These are phyloP conservation scores for Borostomias antarcticus DNA, from an alignment of 2,797 vertebrate genomes.

Conservation along the genomic window DNA sequence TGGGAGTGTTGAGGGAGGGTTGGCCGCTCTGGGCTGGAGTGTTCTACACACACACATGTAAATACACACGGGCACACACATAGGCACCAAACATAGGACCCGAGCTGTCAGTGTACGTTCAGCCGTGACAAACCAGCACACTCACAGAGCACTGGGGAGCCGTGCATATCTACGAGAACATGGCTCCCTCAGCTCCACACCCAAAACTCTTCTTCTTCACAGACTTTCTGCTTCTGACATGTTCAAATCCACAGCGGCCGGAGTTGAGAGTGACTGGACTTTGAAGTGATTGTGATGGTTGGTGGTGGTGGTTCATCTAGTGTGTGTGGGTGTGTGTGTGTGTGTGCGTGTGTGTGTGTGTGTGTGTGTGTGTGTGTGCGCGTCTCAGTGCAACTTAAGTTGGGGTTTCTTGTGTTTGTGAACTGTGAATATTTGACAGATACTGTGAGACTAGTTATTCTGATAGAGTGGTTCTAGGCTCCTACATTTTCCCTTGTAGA, in stretches of 20 bases:
- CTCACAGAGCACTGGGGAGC: conserved; percentile 35
- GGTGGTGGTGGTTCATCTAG: conserved; percentile 8
- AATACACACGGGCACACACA: conserved; percentile 15
- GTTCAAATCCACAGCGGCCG: conserved; percentile 38
- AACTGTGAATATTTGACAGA: neutral
- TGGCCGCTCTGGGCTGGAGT: neutral
- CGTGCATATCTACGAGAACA: conserved; percentile 55
- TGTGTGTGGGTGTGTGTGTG: too few relatives aligned
- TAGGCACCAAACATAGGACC: conserved; percentile 12
- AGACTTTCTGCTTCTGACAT: conserved; percentile 54
- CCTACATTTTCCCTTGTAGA: neutral
- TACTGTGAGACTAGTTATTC: neutral
- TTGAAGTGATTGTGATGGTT: conserved; percentile 11
- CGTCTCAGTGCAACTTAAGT: too few relatives aligned
- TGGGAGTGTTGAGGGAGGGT: conserved; percentile 3
- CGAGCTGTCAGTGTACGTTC: conserved; percentile 55
- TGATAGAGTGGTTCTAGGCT: neutral
- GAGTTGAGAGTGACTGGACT: conserved; percentile 27
- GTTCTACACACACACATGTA: neutral
- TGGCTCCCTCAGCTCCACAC: conserved; percentile 38
- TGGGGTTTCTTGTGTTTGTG: too few relatives aligned
- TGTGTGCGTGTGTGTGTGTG: too few relatives aligned
- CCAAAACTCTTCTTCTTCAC: conserved; percentile 29
- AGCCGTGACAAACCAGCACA: conserved; percentile 44
- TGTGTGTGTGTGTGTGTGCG: too few relatives aligned